phyloP scores from a whole-genome alignment of 2,888 invertebrate species.

The Calliphora vomitoria region DNA sequence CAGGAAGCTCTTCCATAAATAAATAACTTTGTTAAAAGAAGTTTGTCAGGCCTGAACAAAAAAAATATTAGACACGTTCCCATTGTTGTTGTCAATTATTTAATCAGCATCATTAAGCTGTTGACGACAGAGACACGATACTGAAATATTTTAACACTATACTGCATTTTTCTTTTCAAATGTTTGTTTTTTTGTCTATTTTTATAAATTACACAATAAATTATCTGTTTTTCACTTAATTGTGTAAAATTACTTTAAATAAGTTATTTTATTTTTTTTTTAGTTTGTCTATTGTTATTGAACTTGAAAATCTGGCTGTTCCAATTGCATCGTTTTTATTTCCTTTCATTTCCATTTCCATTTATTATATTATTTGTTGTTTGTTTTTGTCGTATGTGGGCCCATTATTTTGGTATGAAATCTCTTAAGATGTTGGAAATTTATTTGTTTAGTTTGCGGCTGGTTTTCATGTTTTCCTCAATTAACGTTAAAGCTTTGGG shows the following conservation, averaged over 20 bases:
- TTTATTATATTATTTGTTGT: not conserved
- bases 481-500: not conserved
- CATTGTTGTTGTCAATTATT: slow-evolving; percentile 33
- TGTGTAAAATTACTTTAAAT: slow-evolving; percentile 1
- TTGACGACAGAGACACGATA: not conserved
- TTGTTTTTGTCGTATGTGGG: not conserved
- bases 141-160: not conserved
- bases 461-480: slow-evolving; percentile 28
- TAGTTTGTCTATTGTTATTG: slow-evolving; percentile 51
- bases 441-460: not conserved
- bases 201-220: not conserved
- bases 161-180: not conserved
- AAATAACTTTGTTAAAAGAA: not conserved
- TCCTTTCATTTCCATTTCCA: not conserved
- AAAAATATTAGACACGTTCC: slow-evolving; percentile 6
- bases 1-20: slow-evolving; percentile 42
- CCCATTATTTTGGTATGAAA: not conserved
- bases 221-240: not conserved
- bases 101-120: slow-evolving; percentile 22
- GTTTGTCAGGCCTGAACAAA: not conserved
- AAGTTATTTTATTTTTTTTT: not conserved
- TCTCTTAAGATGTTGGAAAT: not conserved
- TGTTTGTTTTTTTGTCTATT: not conserved
- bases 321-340: not conserved
- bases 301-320: slow-evolving; percentile 61